A percentile compares a stretch with the other conserved stretches of the same genome.
Conservation (phyloP, 2,113 vertebrate species). For the Ibidorhyncha struthersii region DNA sequence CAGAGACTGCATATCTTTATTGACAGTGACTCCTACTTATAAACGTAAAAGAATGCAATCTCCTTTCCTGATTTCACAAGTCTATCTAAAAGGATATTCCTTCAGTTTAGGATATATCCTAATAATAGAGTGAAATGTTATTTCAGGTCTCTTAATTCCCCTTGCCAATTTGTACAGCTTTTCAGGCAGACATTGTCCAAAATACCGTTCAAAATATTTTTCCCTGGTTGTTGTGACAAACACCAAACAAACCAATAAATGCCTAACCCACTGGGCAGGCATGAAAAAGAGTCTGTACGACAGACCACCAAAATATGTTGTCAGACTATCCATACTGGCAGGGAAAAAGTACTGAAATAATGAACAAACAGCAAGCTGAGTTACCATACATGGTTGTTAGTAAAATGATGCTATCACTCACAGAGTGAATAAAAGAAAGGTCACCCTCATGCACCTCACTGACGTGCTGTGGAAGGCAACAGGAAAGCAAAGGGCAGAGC, state of each 20-base stretch:
- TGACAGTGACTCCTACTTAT: neutral
- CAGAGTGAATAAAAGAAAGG: neutral
- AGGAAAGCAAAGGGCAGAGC: neutral
- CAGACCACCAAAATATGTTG: neutral
- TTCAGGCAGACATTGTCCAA: neutral
- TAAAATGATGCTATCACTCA: neutral
- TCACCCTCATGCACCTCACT: neutral
- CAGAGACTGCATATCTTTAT: neutral
- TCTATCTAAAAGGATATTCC: neutral
- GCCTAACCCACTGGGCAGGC: neutral
- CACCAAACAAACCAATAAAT: neutral
- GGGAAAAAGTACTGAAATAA: neutral
- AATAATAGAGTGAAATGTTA: neutral
- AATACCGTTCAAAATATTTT: neutral
- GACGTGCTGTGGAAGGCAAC: neutral
- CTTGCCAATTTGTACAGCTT: neutral
- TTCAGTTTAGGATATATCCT: neutral
- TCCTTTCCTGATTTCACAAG: neutral
- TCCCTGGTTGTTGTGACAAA: neutral
- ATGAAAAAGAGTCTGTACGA: neutral
- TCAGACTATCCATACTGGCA: neutral
- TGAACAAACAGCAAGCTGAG: neutral
- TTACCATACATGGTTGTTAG: accelerated
- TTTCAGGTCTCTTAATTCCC: neutral
- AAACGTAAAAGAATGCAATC: neutral